Evolutionary conservation across 2,113 vertebrate genomes (phyloP), one percentile per base, ranked within the genome.

Genomic region (Hippocampus comes): DNA sequence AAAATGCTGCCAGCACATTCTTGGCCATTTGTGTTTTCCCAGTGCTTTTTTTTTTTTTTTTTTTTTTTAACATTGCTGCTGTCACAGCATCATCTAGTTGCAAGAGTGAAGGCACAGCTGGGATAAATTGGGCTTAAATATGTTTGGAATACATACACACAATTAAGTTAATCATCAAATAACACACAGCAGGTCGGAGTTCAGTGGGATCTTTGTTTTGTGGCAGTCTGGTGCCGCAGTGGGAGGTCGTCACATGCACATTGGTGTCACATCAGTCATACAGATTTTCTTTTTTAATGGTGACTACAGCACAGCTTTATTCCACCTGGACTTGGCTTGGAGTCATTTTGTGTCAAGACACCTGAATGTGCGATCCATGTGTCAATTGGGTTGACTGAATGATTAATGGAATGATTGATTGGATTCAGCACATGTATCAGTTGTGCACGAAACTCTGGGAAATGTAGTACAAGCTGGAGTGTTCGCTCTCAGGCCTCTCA

Each of bases 81-180:
- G 57, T 64, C 41, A 77, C 80, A 73, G 78, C 9, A 53, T 76
- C 80, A 77, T 74, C 76, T 74, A 82, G 82, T 81, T 88, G 87
- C 84, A 67, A 68, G 64, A 80, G 67, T 75, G 71, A 90, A 88
- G 88, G 88, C 85, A 89, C 84, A 85, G 84, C 85, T 63, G 80
- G 76, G 83, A 80, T 85, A 79, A 86, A 89, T 78, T 81, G 72
- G 56, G 63, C 78, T 84, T 85, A 88, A 86, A 88, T 86, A 89
- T 55, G 77, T 80, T 75, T 64, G 78, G 55, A 74, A 48, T 85
- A 86, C 86, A 74, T 88, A 87, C 81, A 85, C 56, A 76, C 55
- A 86, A 90, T 23, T 89, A 88, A 88, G 84, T 88, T 88, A 88
- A 73, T 85, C 53, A 74, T 46, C 17, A 71, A 48, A 23, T 72